Conservation (phyloP, 2,888 invertebrate genomes). For the Ennomos fuscantarius region DNA sequence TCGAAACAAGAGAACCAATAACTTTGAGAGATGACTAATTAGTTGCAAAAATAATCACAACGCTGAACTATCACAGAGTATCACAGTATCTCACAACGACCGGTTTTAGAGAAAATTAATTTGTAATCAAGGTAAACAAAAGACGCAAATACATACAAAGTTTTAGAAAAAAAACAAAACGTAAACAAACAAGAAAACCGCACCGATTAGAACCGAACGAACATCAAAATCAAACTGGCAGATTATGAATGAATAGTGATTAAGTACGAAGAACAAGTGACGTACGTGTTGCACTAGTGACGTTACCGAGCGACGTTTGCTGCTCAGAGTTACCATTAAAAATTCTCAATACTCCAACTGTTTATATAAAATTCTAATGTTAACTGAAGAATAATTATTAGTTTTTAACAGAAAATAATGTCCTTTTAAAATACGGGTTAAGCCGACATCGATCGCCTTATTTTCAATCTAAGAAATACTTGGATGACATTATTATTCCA, state of each 20-base stretch:
- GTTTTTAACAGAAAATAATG: too few relatives aligned
- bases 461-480: too few relatives aligned
- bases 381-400: too few relatives aligned
- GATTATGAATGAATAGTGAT: neutral
- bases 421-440: too few relatives aligned
- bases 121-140: conserved; percentile 45
- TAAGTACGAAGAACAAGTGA: neutral
- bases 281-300: too few relatives aligned
- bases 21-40: conserved; percentile 49
- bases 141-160: conserved; percentile 40
- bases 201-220: conserved; percentile 40
- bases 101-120: conserved; percentile 31
- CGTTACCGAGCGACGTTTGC: too few relatives aligned
- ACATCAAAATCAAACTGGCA: conserved; percentile 47
- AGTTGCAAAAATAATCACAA: conserved; percentile 34
- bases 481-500: too few relatives aligned
- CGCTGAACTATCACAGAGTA: conserved; percentile 43
- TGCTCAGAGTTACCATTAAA: too few relatives aligned
- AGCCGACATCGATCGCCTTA: too few relatives aligned
- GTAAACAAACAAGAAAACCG: conserved; percentile 58
- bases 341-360: too few relatives aligned
- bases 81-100: conserved; percentile 61
- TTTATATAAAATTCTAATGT: too few relatives aligned
- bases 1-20: conserved; percentile 41
- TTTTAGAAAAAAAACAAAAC: conserved; percentile 47